Evolutionary conservation across 2,797 vertebrate genomes (phyloP).

Genomic region (Anas georgica): DNA sequence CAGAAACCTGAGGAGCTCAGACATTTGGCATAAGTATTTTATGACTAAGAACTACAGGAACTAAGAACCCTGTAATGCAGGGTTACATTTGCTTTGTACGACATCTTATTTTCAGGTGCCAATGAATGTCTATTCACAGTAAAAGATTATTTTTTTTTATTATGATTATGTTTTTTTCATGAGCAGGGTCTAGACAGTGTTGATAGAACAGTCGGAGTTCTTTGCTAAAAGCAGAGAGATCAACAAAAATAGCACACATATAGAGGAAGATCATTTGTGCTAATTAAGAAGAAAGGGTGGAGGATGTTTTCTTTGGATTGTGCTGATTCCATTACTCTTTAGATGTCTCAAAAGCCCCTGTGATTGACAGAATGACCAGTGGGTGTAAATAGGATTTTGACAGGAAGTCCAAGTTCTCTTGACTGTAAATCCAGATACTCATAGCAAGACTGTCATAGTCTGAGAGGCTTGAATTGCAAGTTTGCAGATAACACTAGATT

Average conservation of each 20-base stretch:
- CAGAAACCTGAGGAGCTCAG: neutral
- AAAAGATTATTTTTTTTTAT: no score
- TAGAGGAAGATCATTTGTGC: neutral
- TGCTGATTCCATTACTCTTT: neutral
- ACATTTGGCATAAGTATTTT: neutral
- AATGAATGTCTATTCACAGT: neutral
- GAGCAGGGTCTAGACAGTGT: neutral
- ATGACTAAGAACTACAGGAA: neutral
- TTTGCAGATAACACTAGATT: neutral
- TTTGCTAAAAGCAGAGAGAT: neutral
- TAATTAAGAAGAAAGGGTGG: neutral
- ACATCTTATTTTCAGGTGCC: neutral
- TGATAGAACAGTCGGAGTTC: neutral
- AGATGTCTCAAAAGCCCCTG: neutral
- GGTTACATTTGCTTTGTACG: neutral
- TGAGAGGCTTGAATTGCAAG: neutral
- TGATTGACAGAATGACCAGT: neutral
- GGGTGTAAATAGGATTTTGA: neutral
- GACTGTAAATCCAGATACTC: neutral
- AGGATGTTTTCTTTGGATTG: neutral
- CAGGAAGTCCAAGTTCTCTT: neutral
- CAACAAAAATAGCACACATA: neutral
- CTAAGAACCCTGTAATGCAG: accelerated
- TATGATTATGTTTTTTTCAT: neutral
- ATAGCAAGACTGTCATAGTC: neutral